Conservation (phyloP, 2,888 invertebrate genomes). For the Trichopoda pennipes region DNA sequence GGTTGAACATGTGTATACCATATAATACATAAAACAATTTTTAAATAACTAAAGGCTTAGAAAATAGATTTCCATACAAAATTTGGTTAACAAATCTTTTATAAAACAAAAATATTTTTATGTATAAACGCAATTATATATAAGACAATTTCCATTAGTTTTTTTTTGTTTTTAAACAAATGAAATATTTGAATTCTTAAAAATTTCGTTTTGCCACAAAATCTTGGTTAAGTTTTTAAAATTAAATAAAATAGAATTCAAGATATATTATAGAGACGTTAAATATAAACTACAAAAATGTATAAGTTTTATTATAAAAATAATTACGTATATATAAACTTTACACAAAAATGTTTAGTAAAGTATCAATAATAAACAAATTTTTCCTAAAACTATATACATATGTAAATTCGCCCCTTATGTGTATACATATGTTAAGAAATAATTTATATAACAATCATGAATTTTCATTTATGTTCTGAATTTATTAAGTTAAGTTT, state of each 20-base stretch:
- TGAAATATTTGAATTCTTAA: slow-evolving; percentile 53
- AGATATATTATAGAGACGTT: slow-evolving; percentile 26
- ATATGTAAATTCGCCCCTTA: not conserved
- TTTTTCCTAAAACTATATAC: slow-evolving; percentile 5
- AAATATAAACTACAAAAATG: slow-evolving; percentile 36
- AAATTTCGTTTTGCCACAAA: slow-evolving; percentile 23
- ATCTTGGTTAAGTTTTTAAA: slow-evolving; percentile 37
- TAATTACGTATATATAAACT: not conserved
- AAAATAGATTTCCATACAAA: no score
- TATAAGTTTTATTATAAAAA: slow-evolving; percentile 43
- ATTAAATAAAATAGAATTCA: slow-evolving; percentile 11
- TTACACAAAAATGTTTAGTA: not conserved
- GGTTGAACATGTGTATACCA: not conserved
- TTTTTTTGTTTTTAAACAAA: slow-evolving; percentile 41
- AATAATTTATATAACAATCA: slow-evolving; percentile 27
- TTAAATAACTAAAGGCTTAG: no score
- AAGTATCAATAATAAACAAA: slow-evolving; percentile 11
- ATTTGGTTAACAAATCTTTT: no score
- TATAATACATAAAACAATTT: no score
- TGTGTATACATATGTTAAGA: slow-evolving; percentile 21
- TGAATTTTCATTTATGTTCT: slow-evolving; percentile 5
- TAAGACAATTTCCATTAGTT: not conserved
- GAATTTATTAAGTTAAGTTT: slow-evolving; percentile 23
- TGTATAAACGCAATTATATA: no score
- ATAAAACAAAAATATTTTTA: no score